Evolutionary conservation across 1,140 invertebrate genomes (phyloP).

Genomic region (Forficula auricularia): DNA sequence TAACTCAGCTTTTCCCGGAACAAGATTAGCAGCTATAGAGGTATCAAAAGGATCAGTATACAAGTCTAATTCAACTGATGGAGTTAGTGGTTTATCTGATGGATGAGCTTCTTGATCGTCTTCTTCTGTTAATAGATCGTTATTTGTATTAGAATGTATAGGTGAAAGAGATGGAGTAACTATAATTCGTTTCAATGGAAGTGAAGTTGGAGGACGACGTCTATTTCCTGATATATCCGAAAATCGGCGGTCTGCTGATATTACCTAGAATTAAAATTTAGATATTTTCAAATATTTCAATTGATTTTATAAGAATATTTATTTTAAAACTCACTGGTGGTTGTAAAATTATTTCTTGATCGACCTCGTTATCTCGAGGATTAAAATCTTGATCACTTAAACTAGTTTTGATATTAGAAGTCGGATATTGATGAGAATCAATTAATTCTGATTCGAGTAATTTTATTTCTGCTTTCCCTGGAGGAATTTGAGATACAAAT

Average conservation of each 20-base stretch:
- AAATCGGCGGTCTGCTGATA: conserved; percentile 2
- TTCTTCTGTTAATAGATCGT: conserved; percentile 16
- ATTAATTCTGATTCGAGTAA: conserved; percentile 15
- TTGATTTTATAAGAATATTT: background rate
- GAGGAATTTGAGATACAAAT: conserved; percentile 16
- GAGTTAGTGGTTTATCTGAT: conserved; percentile 20
- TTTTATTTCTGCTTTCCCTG: conserved; percentile 17
- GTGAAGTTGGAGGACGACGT: conserved; percentile 1
- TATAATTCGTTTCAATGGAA: background rate
- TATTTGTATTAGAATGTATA: conserved; percentile 2
- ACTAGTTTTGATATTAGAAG: conserved; percentile 14
- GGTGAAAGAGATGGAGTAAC: background rate
- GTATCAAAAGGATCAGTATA: conserved; percentile 67
- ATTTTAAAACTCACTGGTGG: background rate
- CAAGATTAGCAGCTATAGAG: conserved; percentile 47
- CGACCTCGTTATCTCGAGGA: conserved; percentile 24
- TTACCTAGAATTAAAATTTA: background rate
- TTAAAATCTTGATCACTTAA: conserved; percentile 42
- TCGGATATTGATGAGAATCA: conserved; percentile 3
- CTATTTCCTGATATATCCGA: conserved; percentile 6
- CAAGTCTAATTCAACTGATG: conserved; percentile 20
- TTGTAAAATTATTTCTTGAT: background rate
- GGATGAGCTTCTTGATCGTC: conserved; percentile 12
- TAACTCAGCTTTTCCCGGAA: conserved; percentile 52
- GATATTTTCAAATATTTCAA: background rate